Evolutionary conservation across 1,140 invertebrate species (phyloP), one percentile per base, ranked within the genome.

Genomic region (Drosophila hydei): DNA sequence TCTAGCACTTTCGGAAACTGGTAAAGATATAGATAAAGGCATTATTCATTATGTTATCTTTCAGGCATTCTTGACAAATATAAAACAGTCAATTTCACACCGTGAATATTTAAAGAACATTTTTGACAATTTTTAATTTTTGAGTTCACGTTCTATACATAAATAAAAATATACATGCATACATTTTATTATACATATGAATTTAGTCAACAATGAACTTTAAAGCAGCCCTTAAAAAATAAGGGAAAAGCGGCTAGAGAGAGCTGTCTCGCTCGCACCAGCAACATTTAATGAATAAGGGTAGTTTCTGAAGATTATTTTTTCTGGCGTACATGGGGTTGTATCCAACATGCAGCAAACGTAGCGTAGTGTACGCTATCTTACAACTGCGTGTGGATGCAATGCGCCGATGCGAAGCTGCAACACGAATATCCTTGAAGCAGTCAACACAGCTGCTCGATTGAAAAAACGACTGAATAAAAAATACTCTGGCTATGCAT

Each of bases 151-250:
- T 3, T 11, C 30, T 33, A 33, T 33, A 33, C 3, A 33, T 33
- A 33, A 33, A 12, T 30, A 27, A 27, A 5, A 6, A 27, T n/a
- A n/a, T n/a, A n/a, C n/a, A 5, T 27, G 25, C 7, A 27, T 27
- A 30, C 9, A 30, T 30, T 9, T n/a, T n/a, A n/a, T n/a, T 30
- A 9, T 30, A 30, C 9, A 33, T 33, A 11, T 33, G 9, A 8
- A 33, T 33, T 33, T 33, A 33, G 9, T 6, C 78, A 78, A 64
- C 65, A 83, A 83, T 79, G 72, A 79, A 79, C 75, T 79, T 79
- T 79, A 64, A 80, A 80, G 73, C 75, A 71, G 58, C 80, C 81
- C 71, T 52, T 16, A n/a, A 55, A 55, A 56, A 16, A 30, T 6
- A 52, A 7, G 21, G 14, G 3, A 14, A 23, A 30, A 27, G 16